A percentile compares a stretch with the other conserved stretches of the same genome.
phyloP scores from a whole-genome alignment of 2,113 vertebrate species.

The Ovis canadensis region DNA sequence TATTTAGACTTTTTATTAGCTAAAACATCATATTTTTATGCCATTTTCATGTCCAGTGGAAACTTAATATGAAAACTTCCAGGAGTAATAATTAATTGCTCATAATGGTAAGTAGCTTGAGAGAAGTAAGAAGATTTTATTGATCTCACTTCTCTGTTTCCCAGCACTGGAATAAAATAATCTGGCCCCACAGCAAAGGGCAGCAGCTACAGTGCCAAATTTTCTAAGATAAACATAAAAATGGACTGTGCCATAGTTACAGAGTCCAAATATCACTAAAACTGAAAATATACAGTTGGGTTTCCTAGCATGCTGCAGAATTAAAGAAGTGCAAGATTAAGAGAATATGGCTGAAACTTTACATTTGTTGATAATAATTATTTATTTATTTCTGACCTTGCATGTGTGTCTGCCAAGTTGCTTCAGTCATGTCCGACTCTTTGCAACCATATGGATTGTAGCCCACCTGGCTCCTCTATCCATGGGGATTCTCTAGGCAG shows the following conservation, averaged over 20 bases:
- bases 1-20: background rate
- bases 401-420: background rate
- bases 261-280: background rate
- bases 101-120: background rate
- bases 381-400: background rate
- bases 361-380: background rate
- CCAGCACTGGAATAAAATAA: background rate
- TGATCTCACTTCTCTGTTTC: background rate
- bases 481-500: background rate
- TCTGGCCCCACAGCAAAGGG: background rate
- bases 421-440: background rate
- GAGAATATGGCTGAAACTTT: background rate
- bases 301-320: background rate
- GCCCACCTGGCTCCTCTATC: background rate
- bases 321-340: background rate
- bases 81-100: constrained; percentile 30
- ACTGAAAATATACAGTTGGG: background rate
- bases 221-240: background rate
- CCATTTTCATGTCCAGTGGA: background rate
- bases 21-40: background rate
- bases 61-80: constrained; percentile 3
- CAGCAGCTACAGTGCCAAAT: background rate
- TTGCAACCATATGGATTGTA: background rate
- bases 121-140: background rate
- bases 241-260: background rate